A percentile compares a stretch with the other conserved stretches of the same genome.
Evolutionary conservation across 1,140 invertebrate species (phyloP).

Genomic region (silkworm (Bombyx mori)): DNA sequence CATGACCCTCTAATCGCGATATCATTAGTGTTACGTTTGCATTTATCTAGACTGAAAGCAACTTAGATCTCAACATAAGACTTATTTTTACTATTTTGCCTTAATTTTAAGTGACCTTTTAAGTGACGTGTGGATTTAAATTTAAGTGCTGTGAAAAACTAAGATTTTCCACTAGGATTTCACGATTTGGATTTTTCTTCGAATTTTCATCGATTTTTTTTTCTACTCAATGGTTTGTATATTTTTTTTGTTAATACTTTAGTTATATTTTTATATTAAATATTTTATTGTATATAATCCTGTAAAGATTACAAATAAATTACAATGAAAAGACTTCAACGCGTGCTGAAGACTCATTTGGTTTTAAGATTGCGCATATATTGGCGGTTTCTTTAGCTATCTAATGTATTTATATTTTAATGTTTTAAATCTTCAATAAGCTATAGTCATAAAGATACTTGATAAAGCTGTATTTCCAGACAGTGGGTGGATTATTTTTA

Average conservation of each 20-base stretch:
- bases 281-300: not conserved
- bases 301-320: not conserved
- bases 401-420: too few relatives aligned
- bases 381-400: too few relatives aligned
- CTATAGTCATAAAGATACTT: too few relatives aligned
- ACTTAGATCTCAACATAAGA: conserved; percentile 67
- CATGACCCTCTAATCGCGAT: conserved; percentile 39
- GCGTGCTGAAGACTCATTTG: conserved; percentile 19
- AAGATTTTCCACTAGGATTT: conserved; percentile 35
- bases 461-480: too few relatives aligned
- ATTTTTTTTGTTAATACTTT: not conserved
- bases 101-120: conserved; percentile 58
- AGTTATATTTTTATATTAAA: not conserved
- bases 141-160: conserved; percentile 51
- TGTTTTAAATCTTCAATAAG: too few relatives aligned
- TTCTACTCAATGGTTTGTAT: conserved; percentile 26
- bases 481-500: too few relatives aligned
- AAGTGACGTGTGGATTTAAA: conserved; percentile 50
- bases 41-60: conserved; percentile 59
- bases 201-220: conserved; percentile 16
- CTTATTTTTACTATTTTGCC: conserved; percentile 51
- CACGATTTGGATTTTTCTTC: conserved; percentile 49
- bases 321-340: conserved; percentile 60
- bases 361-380: too few relatives aligned
- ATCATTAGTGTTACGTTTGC: conserved; percentile 25